Base-by-base conservation (phyloP, 2,888 invertebrate genomes). In the Erannis defoliaria region DNA sequence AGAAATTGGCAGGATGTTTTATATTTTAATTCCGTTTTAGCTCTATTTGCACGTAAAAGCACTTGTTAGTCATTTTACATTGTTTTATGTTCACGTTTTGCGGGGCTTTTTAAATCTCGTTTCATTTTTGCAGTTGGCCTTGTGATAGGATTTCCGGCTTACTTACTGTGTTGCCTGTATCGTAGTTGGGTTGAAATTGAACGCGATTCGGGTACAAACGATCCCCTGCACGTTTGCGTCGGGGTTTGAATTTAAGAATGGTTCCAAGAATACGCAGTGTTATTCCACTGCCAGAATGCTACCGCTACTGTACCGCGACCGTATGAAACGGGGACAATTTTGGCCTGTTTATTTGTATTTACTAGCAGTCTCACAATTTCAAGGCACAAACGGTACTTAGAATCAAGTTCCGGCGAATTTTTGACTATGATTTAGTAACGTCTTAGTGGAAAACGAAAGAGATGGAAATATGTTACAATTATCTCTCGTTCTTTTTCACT, bases 51-150 rank as follows among this genome's bases (percentile, higher is more conserved):
- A 46, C 45, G 55, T 26, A 43, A 46, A 49, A 58, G 64, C 57
- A 64, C 37, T 51, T 53, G 55, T 50, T 40, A 43, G 37, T 57
- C 62, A 53, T 50, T 18, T 66, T 51, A 50, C 29, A 50, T 55
- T 55, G 45, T 55, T 55, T 23, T 51, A 19, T 38, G 42, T 42
- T 33, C 26, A 19, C 38, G 45, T 62, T 67, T 59, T 51, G 55
- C 48, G 38, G 45, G 53, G 51, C 54, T 62, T 54, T 62, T 60
- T 21, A 58, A 66, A 63, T 64, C 56, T 53, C 58, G 56, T 55
- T 65, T 55, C 58, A 62, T 67, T 67, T 65, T 65, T 65, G 60
- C 62, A 66, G 69, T 55, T 55, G 62, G 57, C 59, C 45, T 59
- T 55, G 40, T 64, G 63, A 65, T 65, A 59, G 69, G 55, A 62